These are phyloP conservation scores for Anthophora plumipes DNA, from an alignment of 2,888 invertebrate genomes.

Conservation along the genomic window DNA sequence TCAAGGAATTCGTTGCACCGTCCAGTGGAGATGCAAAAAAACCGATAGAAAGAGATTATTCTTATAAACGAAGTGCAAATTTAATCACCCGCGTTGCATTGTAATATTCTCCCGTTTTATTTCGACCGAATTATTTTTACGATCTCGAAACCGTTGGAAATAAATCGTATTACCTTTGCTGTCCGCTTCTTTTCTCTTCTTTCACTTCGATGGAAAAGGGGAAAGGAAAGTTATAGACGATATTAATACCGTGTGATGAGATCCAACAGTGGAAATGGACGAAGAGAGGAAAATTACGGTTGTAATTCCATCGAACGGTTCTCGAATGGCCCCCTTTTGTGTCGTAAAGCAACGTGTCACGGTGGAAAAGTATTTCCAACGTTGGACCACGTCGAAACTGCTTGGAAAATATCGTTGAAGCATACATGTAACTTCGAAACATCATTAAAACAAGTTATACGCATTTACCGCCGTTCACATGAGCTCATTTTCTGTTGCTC, in stretches of 20 bases:
- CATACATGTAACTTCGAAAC: conserved; percentile 1
- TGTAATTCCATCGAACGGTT: not conserved
- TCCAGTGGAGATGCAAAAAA: not conserved
- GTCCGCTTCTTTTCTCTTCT: no score
- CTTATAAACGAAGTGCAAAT: not conserved
- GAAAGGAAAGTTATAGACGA: no score
- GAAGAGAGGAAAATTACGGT: not conserved
- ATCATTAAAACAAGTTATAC: conserved; percentile 6
- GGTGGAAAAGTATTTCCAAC: not conserved
- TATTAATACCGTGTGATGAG: not conserved
- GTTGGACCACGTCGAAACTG: not conserved
- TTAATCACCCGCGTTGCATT: not conserved
- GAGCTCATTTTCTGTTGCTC: conserved; percentile 2
- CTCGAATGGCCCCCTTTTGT: not conserved
- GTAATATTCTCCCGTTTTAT: no score
- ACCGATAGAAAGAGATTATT: not conserved
- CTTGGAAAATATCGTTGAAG: not conserved
- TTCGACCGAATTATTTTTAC: not conserved
- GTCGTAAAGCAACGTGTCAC: not conserved
- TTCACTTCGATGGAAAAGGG: no score
- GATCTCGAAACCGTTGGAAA: not conserved
- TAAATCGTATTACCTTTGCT: no score
- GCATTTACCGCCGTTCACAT: no score
- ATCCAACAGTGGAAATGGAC: not conserved
- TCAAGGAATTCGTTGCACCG: not conserved